Conservation (phyloP, 1,140 invertebrate genomes). For the Gonatopus flavifemur region DNA sequence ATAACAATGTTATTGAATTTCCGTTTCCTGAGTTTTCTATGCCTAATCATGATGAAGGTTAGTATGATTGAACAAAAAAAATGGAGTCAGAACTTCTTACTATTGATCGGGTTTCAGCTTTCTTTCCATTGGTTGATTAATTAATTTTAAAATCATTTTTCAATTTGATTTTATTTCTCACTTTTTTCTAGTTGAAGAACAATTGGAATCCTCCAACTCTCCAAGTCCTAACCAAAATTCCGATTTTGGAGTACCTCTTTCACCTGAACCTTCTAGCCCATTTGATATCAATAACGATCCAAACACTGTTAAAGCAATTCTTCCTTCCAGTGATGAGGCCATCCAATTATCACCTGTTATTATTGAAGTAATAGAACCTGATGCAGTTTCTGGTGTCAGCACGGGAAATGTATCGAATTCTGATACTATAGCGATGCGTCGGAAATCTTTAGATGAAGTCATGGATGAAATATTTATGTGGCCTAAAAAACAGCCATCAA, state of each 20-base stretch:
- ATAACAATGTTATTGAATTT: too few relatives aligned
- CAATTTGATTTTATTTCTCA: conserved; percentile 3
- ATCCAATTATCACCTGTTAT: too few relatives aligned
- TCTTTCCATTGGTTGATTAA: conserved; percentile 3
- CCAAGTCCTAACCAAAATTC: too few relatives aligned
- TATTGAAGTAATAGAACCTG: too few relatives aligned
- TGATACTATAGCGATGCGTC: conserved; percentile 1
- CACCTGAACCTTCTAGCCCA: background rate
- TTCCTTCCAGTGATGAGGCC: too few relatives aligned
- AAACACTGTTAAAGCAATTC: too few relatives aligned
- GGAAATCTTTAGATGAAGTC: conserved; percentile 7
- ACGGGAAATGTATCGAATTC: background rate
- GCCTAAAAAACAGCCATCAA: conserved; percentile 15
- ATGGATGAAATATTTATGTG: conserved; percentile 13
- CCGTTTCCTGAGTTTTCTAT: too few relatives aligned
- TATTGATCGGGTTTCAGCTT: background rate
- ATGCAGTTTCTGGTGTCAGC: background rate
- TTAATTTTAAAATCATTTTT: conserved; percentile 7
- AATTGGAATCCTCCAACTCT: conserved; percentile 1
- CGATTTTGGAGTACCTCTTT: too few relatives aligned
- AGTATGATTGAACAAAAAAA: too few relatives aligned
- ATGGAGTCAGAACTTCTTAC: too few relatives aligned
- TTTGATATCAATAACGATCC: too few relatives aligned
- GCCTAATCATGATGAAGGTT: too few relatives aligned
- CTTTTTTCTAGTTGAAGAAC: conserved; percentile 7